Evolutionary conservation across 2,797 vertebrate genomes (phyloP).

Genomic region (Ctenopoma multispine): DNA sequence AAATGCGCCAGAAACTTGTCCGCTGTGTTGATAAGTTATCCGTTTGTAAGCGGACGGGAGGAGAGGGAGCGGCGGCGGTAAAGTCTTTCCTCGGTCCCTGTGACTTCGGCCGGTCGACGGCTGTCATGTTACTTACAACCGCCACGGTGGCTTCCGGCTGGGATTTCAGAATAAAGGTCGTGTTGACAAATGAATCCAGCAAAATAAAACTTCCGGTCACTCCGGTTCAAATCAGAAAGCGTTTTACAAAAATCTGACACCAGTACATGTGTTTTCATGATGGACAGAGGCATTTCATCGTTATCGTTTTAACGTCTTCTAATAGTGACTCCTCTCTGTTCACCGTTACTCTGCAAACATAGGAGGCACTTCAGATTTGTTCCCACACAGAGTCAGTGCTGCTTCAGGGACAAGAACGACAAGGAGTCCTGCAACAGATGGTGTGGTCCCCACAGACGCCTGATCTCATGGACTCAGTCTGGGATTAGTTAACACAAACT

Average conservation of each 20-base stretch:
- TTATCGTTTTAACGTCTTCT: no score
- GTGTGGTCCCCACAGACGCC: background rate
- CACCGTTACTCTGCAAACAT: no score
- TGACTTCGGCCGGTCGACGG: conserved; percentile 55
- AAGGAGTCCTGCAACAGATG: background rate
- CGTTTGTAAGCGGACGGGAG: background rate
- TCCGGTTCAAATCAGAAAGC: no score
- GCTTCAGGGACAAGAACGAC: background rate
- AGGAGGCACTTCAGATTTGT: no score
- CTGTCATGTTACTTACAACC: background rate
- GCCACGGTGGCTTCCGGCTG: accelerated
- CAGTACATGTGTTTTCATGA: no score
- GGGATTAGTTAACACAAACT: background rate
- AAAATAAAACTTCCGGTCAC: conserved; percentile 37
- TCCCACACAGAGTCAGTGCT: background rate
- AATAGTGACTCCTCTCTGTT: no score
- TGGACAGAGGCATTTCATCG: no score
- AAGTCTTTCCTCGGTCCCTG: conserved; percentile 55
- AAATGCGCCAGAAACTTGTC: conserved; percentile 15
- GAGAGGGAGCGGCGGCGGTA: conserved; percentile 34
- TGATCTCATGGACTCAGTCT: background rate
- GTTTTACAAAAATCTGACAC: no score
- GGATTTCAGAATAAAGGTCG: conserved; percentile 41
- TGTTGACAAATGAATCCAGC: background rate
- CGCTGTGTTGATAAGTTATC: background rate